Percentiles rank a stretch among this genome's conserved stretches.
phyloP scores from a whole-genome alignment of 2,797 vertebrate species.

The Okamejei kenojei region DNA sequence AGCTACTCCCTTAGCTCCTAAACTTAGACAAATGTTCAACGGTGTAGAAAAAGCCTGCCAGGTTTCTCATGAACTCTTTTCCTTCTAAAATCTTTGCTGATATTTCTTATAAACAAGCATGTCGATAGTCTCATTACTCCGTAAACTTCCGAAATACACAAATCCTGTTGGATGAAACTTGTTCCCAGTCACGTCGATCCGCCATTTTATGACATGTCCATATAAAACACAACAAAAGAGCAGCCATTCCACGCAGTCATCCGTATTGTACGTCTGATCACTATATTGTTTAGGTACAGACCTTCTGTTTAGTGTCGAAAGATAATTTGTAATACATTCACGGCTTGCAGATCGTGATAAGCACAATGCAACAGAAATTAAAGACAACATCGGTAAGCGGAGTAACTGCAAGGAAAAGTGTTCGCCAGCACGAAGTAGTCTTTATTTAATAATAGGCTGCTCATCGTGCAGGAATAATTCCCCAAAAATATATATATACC shows the following conservation, averaged over 20 bases:
- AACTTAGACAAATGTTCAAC: background rate
- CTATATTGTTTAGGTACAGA: background rate
- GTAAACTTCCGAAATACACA: background rate
- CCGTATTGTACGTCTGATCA: background rate
- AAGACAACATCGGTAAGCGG: no score
- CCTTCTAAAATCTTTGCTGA: background rate
- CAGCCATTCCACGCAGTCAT: slow-evolving; percentile 75
- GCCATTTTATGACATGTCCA: slow-evolving; percentile 99
- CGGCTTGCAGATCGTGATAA: background rate
- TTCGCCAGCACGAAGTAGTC: no score
- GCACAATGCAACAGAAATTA: no score
- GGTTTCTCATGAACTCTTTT: background rate
- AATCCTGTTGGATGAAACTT: slow-evolving; percentile 38
- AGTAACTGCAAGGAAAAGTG: no score
- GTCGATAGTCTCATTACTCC: background rate
- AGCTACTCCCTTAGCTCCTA: background rate
- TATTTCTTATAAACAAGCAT: background rate
- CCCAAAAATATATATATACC: no score
- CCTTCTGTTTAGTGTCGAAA: background rate
- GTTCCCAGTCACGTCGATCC: slow-evolving; percentile 66
- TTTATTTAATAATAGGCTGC: no score
- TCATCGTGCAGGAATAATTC: background rate
- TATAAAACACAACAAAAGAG: slow-evolving; percentile 92
- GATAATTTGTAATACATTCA: background rate
- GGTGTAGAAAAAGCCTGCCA: background rate